Conservation (phyloP, 2,888 invertebrate genomes). For the Hydriomena furcata region DNA sequence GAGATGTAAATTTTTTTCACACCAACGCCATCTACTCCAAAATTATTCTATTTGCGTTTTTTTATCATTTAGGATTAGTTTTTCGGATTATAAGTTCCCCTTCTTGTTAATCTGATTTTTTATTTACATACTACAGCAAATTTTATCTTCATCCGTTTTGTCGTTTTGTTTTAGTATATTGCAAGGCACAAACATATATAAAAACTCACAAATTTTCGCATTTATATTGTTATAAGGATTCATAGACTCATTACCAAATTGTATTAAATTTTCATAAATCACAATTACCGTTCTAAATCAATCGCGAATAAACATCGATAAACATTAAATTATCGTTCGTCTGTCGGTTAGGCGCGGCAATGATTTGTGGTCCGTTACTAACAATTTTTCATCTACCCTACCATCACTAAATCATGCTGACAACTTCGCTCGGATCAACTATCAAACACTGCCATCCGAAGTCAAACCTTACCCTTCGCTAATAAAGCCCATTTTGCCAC, state of each 20-base stretch:
- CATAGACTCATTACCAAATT: constrained; percentile 2
- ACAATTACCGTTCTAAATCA: constrained; percentile 28
- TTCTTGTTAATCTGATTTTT: too few species aligned
- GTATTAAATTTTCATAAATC: constrained; percentile 14
- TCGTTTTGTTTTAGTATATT: too few species aligned
- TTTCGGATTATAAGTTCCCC: too few species aligned
- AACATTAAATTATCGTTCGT: constrained; percentile 49
- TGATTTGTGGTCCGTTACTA: constrained; percentile 54
- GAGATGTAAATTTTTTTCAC: too few species aligned
- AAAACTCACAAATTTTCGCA: too few species aligned
- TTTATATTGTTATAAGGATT: too few species aligned
- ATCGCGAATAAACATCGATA: constrained; percentile 44
- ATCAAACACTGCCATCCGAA: constrained; percentile 10
- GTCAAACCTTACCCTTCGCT: constrained; percentile 7
- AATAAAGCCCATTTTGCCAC: constrained; percentile 14
- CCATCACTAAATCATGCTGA: constrained; percentile 55
- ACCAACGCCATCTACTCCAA: too few species aligned
- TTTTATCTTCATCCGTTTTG: too few species aligned
- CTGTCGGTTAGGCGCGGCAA: constrained; percentile 47
- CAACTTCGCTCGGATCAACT: constrained; percentile 39
- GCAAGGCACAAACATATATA: too few species aligned
- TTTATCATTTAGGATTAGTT: too few species aligned
- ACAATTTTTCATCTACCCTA: constrained; percentile 58
- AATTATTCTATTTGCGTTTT: too few species aligned
- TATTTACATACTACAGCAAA: too few species aligned